phyloP scores from a whole-genome alignment of 2,113 vertebrate genomes.

The Propithecus coquereli region DNA sequence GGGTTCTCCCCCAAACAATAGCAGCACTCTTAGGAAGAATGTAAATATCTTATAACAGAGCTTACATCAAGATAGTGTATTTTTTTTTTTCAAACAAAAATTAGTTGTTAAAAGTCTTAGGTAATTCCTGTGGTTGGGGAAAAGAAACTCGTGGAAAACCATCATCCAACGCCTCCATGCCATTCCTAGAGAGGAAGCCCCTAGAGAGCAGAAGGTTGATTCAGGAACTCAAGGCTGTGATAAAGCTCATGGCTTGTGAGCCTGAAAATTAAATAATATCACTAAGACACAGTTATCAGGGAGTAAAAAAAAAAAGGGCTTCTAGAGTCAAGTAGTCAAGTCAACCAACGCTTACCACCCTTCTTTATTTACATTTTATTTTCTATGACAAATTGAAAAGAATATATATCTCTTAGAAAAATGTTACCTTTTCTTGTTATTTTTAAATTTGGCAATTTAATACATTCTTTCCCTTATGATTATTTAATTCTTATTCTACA shows the following conservation, averaged over 20 bases:
- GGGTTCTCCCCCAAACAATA: background rate
- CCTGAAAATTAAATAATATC: background rate
- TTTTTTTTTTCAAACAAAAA: background rate
- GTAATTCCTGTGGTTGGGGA: background rate
- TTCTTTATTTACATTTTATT: background rate
- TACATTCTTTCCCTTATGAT: background rate
- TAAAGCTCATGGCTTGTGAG: accelerated
- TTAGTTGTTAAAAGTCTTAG: background rate
- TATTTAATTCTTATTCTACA: background rate
- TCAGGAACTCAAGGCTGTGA: background rate
- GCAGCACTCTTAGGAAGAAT: background rate
- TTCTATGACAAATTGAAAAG: background rate
- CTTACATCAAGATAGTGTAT: background rate
- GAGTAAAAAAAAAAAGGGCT: background rate
- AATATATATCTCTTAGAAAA: background rate
- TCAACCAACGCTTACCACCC: background rate
- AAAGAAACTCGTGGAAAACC: background rate
- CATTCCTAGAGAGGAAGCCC: background rate
- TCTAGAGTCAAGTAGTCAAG: background rate
- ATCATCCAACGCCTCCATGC: background rate
- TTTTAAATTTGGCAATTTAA: background rate
- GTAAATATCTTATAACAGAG: background rate
- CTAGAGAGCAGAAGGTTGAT: background rate
- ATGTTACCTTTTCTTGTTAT: background rate
- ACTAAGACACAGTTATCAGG: background rate